Evolutionary conservation across 2,888 invertebrate species (phyloP).

Genomic region (Latrodectus elegans): DNA sequence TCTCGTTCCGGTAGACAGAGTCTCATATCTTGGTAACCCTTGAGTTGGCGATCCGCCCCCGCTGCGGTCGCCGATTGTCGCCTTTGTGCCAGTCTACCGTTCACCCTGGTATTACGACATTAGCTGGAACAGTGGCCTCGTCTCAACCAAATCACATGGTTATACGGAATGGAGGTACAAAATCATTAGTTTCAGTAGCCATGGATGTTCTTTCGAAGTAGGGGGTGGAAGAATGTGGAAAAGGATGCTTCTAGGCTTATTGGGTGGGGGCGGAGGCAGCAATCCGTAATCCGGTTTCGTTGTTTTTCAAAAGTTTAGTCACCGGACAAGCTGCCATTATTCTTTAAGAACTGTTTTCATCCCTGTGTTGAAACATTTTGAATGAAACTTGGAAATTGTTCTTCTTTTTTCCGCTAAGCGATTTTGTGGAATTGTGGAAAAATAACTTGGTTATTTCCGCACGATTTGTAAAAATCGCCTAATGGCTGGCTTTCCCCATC

Average conservation of each 20-base stretch:
- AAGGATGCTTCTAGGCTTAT: constrained; percentile 7
- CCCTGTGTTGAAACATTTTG: not conserved
- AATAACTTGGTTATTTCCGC: too few relatives aligned
- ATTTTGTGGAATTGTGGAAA: not conserved
- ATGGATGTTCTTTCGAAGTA: not conserved
- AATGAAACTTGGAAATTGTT: not conserved
- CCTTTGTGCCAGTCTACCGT: constrained; percentile 21
- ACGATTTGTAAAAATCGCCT: too few relatives aligned
- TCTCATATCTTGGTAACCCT: not conserved
- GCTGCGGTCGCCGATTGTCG: constrained; percentile 45
- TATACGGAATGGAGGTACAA: constrained; percentile 21
- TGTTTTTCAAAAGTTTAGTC: constrained; percentile 41
- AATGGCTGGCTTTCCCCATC: too few relatives aligned
- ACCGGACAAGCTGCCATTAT: constrained; percentile 4
- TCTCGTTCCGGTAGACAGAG: not conserved
- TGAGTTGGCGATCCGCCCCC: constrained; percentile 39
- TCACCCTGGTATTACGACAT: constrained; percentile 50
- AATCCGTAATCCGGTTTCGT: constrained; percentile 39
- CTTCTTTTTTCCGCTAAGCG: not conserved
- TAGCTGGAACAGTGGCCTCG: constrained; percentile 51
- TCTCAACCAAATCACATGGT: constrained; percentile 38
- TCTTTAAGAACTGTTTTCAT: not conserved
- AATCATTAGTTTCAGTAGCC: constrained; percentile 58
- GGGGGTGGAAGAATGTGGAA: constrained; percentile 14
- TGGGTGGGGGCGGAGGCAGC: constrained; percentile 13